Evolutionary conservation across 2,888 invertebrate genomes (phyloP).

Genomic region (Cephus rjabovi): DNA sequence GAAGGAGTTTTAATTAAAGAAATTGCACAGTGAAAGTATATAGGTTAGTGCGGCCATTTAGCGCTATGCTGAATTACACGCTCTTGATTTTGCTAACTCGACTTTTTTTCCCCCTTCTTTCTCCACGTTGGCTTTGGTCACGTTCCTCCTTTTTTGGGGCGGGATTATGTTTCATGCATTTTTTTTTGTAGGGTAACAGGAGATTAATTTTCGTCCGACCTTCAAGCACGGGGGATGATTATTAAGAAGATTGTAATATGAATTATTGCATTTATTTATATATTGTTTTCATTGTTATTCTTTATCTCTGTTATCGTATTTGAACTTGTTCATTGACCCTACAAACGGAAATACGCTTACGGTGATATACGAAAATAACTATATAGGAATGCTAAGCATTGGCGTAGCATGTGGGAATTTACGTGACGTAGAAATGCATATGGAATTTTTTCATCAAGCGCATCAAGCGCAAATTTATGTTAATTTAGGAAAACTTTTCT

Average conservation of each 20-base stretch:
- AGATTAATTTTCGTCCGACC: neutral
- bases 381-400: neutral
- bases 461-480: neutral
- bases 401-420: neutral
- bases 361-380: neutral
- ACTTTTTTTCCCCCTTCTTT: neutral
- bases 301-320: neutral
- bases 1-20: neutral
- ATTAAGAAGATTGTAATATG: neutral
- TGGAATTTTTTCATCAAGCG: neutral
- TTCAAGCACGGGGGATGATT: neutral
- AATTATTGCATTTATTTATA: neutral
- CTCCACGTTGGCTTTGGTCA: neutral
- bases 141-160: neutral
- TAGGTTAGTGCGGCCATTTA: neutral
- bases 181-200: neutral
- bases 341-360: neutral
- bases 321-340: neutral
- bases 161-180: neutral
- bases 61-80: neutral
- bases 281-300: neutral
- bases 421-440: neutral
- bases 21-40: neutral
- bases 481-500: no score
- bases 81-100: neutral